phyloP scores from a whole-genome alignment of 92 coral and sea anemone species.

The Blastomussa wellsi region DNA sequence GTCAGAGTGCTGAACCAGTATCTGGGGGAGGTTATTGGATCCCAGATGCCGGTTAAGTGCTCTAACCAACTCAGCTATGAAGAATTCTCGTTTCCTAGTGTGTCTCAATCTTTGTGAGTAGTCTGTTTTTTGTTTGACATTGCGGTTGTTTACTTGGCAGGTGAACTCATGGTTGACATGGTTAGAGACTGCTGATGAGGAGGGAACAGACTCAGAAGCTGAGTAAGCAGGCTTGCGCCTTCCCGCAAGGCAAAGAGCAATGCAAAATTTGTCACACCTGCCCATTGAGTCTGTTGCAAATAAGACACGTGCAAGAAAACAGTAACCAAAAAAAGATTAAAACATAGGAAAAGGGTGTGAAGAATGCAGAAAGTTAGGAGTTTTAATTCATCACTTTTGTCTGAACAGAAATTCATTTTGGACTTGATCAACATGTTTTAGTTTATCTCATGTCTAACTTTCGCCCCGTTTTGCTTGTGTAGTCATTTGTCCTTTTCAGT shows the following conservation, averaged over 20 bases:
- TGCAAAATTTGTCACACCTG: background rate
- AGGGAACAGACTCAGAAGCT: constrained; percentile 97
- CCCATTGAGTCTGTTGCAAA: background rate
- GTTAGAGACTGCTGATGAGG: constrained; percentile 99
- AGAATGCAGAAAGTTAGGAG: constrained; percentile 6
- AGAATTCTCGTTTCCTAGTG: no score
- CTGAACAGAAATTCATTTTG: background rate
- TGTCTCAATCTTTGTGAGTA: no score
- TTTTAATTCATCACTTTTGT: constrained; percentile 5
- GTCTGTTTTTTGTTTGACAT: background rate
- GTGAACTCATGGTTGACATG: constrained; percentile 99
- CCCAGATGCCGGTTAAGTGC: no score
- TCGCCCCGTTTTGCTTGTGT: background rate
- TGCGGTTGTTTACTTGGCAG: constrained; percentile 39
- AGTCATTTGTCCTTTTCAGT: background rate
- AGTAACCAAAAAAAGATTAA: background rate
- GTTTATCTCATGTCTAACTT: background rate
- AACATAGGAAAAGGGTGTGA: background rate
- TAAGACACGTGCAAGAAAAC: background rate
- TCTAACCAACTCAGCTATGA: no score
- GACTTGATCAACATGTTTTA: background rate
- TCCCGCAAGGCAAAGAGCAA: background rate
- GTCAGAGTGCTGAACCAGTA: no score
- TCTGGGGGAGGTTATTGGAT: no score
- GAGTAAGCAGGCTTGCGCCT: constrained; percentile 53